Conservation (phyloP, 2,113 vertebrate species). For the Cathartes aura region DNA sequence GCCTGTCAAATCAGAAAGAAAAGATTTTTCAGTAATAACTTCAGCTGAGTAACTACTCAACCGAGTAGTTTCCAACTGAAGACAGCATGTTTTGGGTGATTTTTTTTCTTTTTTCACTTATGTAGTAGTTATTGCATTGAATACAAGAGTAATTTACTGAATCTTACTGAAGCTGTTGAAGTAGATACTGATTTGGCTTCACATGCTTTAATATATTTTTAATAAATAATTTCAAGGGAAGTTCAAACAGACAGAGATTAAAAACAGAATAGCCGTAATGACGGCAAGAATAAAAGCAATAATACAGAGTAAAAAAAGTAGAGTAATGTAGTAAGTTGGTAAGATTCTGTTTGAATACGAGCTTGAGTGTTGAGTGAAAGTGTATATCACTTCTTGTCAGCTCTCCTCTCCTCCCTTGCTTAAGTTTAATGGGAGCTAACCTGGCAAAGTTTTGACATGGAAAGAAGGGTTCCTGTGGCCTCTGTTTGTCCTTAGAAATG, state of each 20-base stretch:
- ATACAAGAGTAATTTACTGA: neutral
- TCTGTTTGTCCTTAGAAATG: conserved; percentile 51
- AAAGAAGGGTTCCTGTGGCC: neutral
- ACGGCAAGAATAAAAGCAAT: neutral
- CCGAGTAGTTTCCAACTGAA: neutral
- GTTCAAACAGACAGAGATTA: neutral
- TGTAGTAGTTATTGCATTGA: neutral
- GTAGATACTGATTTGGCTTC: neutral
- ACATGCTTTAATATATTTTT: neutral
- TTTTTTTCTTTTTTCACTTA: neutral
- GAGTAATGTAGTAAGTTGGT: neutral
- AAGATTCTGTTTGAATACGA: neutral
- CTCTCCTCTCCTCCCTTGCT: neutral
- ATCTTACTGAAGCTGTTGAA: neutral
- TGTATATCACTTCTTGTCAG: neutral
- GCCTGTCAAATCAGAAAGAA: neutral
- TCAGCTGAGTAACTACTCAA: neutral
- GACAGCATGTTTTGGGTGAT: neutral
- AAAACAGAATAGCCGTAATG: neutral
- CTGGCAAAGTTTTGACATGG: conserved; percentile 25
- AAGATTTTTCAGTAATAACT: neutral
- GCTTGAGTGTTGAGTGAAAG: neutral
- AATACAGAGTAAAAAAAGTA: neutral
- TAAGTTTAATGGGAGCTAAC: conserved; percentile 22
- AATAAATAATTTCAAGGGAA: neutral